Conservation (phyloP, 1,140 invertebrate genomes). For the Teleopsis dalmanni region DNA sequence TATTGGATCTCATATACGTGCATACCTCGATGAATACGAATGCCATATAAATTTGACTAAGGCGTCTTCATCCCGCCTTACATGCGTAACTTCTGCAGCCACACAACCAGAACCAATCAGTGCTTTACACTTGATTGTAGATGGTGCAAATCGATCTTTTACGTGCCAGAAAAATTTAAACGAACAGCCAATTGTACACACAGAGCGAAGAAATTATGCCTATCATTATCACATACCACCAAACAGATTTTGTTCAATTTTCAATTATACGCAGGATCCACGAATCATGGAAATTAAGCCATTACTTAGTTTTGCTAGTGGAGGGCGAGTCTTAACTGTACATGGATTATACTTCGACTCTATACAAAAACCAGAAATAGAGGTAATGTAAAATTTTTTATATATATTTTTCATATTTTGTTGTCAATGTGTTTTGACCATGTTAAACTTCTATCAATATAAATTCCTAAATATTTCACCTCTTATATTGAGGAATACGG, state of each 20-base stretch:
- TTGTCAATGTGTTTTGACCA: too few relatives aligned
- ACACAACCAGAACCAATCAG: slow-evolving; percentile 47
- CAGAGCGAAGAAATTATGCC: slow-evolving; percentile 3
- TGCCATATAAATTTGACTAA: slow-evolving; percentile 83
- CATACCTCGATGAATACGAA: slow-evolving; percentile 79
- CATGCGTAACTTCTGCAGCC: slow-evolving; percentile 75
- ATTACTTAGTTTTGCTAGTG: slow-evolving; percentile 77
- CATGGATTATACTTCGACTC: slow-evolving; percentile 86
- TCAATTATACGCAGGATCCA: slow-evolving; percentile 88
- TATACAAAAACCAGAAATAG: slow-evolving; percentile 85
- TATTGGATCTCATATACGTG: slow-evolving; percentile 82
- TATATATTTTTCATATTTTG: too few relatives aligned
- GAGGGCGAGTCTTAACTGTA: slow-evolving; percentile 87
- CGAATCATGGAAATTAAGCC: slow-evolving; percentile 89
- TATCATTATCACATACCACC: slow-evolving; percentile 16
- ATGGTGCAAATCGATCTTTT: slow-evolving; percentile 71
- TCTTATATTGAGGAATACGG: too few relatives aligned
- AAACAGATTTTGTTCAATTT: slow-evolving; percentile 48
- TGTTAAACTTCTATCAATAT: too few relatives aligned
- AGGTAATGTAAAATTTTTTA: too few relatives aligned
- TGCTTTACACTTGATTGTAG: slow-evolving; percentile 68
- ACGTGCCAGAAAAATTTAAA: slow-evolving; percentile 32
- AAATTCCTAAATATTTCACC: too few relatives aligned
- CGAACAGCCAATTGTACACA: slow-evolving; percentile 1
- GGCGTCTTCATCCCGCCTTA: slow-evolving; percentile 79